Evolutionary conservation across 2,888 invertebrate genomes (phyloP), one percentile per base, ranked within the genome.

Genomic region (Leptinotarsa haldemani): DNA sequence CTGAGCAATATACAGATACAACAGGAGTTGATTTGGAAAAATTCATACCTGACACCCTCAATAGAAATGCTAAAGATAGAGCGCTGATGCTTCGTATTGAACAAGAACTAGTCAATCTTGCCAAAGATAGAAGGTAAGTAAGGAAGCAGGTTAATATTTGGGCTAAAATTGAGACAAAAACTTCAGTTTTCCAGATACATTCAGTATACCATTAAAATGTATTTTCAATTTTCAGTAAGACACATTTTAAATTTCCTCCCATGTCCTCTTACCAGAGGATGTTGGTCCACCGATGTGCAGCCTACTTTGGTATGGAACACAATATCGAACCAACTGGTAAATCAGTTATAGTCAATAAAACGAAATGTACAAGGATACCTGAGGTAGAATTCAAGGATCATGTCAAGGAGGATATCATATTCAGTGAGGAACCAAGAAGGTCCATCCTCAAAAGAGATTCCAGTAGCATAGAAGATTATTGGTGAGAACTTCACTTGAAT

Each of bases 181-280:
- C 56, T 16, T 4, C 16, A 52, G 7, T 3, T n/a, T 18, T 52
- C 53, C 16, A 46, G 7, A 22, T 48, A 48, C 25, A 67, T 50
- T 16, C 3, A n/a, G 3, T 15, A 15, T 16, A 15, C 1, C 16
- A 16, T 16, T 50, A 4, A 50, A 16, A 18, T 47, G n/a, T 46
- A 16, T n/a, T 22, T 25, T 65, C 20, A 1, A 48, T 66, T 85
- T 85, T 1, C 85, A 94, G 94, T n/a, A 92, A 92, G 78, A 91
- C 92, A 82, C 92, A 93, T 84, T 93, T 94, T 82, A 94, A 94
- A 83, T 97, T 98, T 88, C 95, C 95, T 20, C 94, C 94, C 85
- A 96, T 97, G 94, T 95, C 97, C 75, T 97, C 97, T 70, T 98
- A 98, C 90, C 97, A 97, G 78, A 92, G 98, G 47, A 97, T 98